Evolutionary conservation across 2,888 invertebrate genomes (phyloP).

Genomic region (Drosophila subsilvestris): DNA sequence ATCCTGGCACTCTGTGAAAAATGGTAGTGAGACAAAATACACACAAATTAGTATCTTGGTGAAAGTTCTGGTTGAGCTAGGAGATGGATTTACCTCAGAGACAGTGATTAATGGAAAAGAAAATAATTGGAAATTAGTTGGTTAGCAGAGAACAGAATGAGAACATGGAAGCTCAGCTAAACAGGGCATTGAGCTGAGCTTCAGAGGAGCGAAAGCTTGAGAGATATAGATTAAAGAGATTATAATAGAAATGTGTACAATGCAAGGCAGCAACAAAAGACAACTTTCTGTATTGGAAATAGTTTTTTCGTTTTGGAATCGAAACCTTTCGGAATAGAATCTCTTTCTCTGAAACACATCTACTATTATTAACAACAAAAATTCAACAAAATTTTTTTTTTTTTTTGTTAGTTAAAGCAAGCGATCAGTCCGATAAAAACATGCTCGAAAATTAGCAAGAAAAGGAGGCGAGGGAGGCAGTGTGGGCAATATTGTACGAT

Average conservation of each 20-base stretch:
- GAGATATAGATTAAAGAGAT: neutral
- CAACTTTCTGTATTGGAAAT: neutral
- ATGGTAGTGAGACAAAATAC: neutral
- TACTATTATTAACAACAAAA: constrained; percentile 52
- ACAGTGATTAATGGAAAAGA: constrained; percentile 14
- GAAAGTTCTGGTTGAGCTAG: neutral
- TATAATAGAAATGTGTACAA: neutral
- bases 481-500: constrained; percentile 24
- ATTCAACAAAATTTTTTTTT: constrained; percentile 8
- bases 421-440: constrained; percentile 64
- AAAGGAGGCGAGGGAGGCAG: constrained; percentile 13
- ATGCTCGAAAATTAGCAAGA: constrained; percentile 58
- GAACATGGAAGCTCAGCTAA: neutral
- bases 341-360: constrained; percentile 8
- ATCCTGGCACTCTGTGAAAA: constrained; percentile 78
- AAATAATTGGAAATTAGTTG: constrained; percentile 10
- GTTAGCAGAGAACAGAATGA: constrained; percentile 16
- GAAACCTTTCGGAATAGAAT: neutral
- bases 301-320: neutral
- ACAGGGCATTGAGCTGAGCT: neutral
- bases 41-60: neutral
- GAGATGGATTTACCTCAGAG: constrained; percentile 34
- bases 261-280: neutral
- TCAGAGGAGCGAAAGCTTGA: neutral
- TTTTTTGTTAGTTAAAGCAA: constrained; percentile 33